Conservation (phyloP, 2,888 invertebrate genomes). For the Cryptocephalus primarius region DNA sequence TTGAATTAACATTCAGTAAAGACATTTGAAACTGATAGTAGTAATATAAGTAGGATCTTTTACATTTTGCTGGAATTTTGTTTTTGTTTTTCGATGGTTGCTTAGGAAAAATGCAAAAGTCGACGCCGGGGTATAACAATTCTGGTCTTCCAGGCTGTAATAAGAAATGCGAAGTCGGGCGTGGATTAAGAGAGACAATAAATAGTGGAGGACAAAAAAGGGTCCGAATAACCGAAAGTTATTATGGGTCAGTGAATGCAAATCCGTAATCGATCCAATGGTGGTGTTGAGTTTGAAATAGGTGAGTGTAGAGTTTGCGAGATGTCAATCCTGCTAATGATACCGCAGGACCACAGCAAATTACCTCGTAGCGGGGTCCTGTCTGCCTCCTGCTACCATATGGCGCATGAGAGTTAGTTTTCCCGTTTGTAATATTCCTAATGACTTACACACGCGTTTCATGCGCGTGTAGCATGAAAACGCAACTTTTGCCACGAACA, state of each 20-base stretch:
- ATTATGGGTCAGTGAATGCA: constrained; percentile 20
- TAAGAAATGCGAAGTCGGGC: background rate
- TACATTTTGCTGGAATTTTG: too few relatives aligned
- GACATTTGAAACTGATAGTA: too few relatives aligned
- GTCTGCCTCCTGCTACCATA: constrained; percentile 30
- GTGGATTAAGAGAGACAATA: background rate
- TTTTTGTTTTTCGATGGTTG: too few relatives aligned
- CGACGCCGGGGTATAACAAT: too few relatives aligned
- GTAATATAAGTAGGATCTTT: too few relatives aligned
- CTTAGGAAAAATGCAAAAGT: too few relatives aligned
- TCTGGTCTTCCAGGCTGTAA: too few relatives aligned
- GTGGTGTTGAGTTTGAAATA: constrained; percentile 16
- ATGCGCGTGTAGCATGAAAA: constrained; percentile 35
- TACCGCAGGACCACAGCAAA: constrained; percentile 39
- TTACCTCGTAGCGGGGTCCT: constrained; percentile 27
- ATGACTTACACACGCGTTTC: constrained; percentile 37
- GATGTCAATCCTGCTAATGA: constrained; percentile 43
- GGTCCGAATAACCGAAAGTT: background rate
- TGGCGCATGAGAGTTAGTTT: constrained; percentile 39
- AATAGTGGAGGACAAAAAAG: background rate
- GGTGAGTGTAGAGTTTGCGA: constrained; percentile 27
- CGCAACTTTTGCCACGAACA: constrained; percentile 28
- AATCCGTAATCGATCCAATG: constrained; percentile 18
- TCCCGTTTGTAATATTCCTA: constrained; percentile 43
- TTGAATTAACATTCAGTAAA: too few relatives aligned